phyloP scores from a whole-genome alignment of 2,888 invertebrate species.

The Andrena haemorrhoa region DNA sequence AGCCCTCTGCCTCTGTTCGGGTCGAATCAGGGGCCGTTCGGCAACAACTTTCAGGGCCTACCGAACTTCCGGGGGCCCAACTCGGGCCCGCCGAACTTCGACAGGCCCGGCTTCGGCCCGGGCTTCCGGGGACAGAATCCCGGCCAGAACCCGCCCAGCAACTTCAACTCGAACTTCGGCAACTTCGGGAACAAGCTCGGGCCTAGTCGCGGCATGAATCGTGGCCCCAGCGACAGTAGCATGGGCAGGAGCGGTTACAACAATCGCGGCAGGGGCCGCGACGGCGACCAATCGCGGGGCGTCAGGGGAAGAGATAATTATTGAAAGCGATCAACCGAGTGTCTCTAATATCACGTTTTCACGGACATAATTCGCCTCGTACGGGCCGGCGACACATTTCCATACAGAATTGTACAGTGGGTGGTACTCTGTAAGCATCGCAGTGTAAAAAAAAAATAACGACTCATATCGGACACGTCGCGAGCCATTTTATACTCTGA shows the following conservation, averaged over 20 bases:
- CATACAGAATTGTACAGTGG: slow-evolving; percentile 44
- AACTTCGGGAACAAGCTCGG: slow-evolving; percentile 76
- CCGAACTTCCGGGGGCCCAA: slow-evolving; percentile 80
- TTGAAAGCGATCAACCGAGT: slow-evolving; percentile 57
- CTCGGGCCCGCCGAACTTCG: slow-evolving; percentile 78
- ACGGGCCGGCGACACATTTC: slow-evolving; percentile 10
- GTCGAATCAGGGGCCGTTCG: slow-evolving; percentile 75
- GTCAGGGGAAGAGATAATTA: slow-evolving; percentile 79
- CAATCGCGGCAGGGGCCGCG: slow-evolving; percentile 78
- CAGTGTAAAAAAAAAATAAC: slow-evolving; percentile 52
- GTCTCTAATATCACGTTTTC: slow-evolving; percentile 23
- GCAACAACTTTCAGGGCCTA: slow-evolving; percentile 77
- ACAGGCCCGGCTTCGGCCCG: slow-evolving; percentile 78
- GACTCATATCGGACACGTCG: slow-evolving; percentile 40
- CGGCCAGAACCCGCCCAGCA: slow-evolving; percentile 72
- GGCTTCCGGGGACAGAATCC: slow-evolving; percentile 78
- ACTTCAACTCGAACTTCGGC: slow-evolving; percentile 71
- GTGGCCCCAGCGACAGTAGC: slow-evolving; percentile 74
- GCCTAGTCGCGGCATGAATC: slow-evolving; percentile 76
- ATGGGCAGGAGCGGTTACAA: slow-evolving; percentile 75
- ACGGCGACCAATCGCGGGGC: slow-evolving; percentile 76
- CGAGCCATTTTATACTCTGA: slow-evolving; percentile 48
- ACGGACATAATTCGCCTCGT: slow-evolving; percentile 28
- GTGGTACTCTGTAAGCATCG: slow-evolving; percentile 42
- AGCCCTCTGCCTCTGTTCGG: slow-evolving; percentile 78